Percentiles rank a stretch among this genome's conserved stretches.
These are phyloP conservation scores for Zygaena filipendulae DNA, from an alignment of 2,888 invertebrate species.

Conservation along the genomic window DNA sequence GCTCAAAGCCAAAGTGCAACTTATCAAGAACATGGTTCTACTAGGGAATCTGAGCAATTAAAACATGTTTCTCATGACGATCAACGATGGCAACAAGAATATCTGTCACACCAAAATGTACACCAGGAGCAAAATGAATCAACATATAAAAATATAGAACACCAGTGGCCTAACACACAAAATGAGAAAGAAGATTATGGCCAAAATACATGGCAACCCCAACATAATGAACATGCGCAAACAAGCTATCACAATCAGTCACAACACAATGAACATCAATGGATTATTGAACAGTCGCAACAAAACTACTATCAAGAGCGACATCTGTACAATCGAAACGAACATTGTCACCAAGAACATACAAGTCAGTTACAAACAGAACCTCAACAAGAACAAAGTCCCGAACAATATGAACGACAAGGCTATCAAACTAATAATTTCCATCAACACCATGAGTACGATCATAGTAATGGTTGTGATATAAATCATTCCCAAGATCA, in stretches of 20 bases:
- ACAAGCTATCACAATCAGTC: slow-evolving; percentile 16
- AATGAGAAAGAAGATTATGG: slow-evolving; percentile 16
- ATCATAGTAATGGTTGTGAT: too few species aligned
- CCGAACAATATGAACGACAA: too few species aligned
- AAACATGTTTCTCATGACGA: slow-evolving; percentile 12
- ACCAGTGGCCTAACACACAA: slow-evolving; percentile 15
- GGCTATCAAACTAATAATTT: too few species aligned
- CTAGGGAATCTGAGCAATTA: slow-evolving; percentile 11
- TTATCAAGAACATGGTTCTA: too few species aligned
- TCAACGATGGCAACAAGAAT: slow-evolving; percentile 17
- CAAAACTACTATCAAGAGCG: slow-evolving; percentile 3
- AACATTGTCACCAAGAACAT: neutral
- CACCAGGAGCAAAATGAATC: slow-evolving; percentile 17
- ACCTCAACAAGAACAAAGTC: too few species aligned
- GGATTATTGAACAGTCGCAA: slow-evolving; percentile 10
- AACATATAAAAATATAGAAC: slow-evolving; percentile 15
- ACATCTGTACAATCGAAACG: slow-evolving; percentile 1
- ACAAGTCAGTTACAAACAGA: too few species aligned
- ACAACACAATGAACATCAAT: slow-evolving; percentile 16
- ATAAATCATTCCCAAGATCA: slow-evolving; percentile 8
- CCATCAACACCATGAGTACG: too few species aligned
- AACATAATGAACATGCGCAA: slow-evolving; percentile 15
- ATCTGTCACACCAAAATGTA: slow-evolving; percentile 17
- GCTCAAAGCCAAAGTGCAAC: too few species aligned
- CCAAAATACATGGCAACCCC: slow-evolving; percentile 14